Base-by-base conservation (phyloP, 2,888 invertebrate genomes). In the Marronus borbonicus region DNA sequence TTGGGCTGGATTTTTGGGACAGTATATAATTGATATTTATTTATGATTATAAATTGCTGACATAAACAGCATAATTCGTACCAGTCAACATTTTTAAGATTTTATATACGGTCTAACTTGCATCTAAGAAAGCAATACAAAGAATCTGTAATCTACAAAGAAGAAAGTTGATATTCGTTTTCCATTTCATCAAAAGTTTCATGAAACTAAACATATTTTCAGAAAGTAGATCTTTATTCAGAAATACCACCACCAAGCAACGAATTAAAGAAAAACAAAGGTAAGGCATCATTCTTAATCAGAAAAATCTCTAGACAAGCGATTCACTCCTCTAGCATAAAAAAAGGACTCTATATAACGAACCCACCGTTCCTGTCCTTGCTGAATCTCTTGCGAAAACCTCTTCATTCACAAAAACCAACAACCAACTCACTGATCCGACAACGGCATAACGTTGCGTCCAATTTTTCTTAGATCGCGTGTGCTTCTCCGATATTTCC, bases 331-430 rank as follows among this genome's bases (percentile, higher is more conserved):
- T 12, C 0, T 12, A 12, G 44, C 2, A 58, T 20, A 58, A 5
- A 17, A 58, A 17, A 52, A 17, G n/a, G 17, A 58, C 55, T 58
- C 24, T 58, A 58, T 8, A 8, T 14, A 17, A 50, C 8, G 14
- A 68, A 68, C 68, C 68, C 44, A 68, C 68, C 68, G 68, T 44
- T n/a, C n/a, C 3, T 39, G 0, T 28, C 20, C 39, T 39, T 24
- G 14, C 50, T 20, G 24, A 52, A 50, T 68, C 50, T 28, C 14
- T 28, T 68, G 20, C 49, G 39, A 68, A 68, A 44, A 68, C 10
- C 50, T 52, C 24, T 50, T 68, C 50, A 52, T 50, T 50, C 68
- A 50, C 68, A 14, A n/a, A 20, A 55, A 50, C 49, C 17, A 28
- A 49, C n/a, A 24, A 20, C 10, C 20, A 39, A 24, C 68, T 36